Conservation (phyloP, 2,113 vertebrate species). For the Athene cunicularia region DNA sequence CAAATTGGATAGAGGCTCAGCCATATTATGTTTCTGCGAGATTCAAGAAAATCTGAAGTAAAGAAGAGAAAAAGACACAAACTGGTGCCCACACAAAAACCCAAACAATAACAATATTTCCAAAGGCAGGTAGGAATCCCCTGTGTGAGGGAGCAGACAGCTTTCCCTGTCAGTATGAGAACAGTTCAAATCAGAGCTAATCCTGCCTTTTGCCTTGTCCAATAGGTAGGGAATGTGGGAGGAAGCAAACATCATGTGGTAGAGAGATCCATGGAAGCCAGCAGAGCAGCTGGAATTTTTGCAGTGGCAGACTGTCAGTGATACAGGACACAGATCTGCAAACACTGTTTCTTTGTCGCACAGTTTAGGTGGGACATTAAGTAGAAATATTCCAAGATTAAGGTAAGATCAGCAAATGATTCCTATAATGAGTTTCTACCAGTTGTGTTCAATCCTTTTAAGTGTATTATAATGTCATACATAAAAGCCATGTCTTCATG, state of each 20-base stretch:
- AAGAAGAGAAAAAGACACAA: not conserved
- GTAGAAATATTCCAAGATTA: not conserved
- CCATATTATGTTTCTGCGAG: not conserved
- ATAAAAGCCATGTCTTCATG: not conserved
- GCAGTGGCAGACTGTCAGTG: accelerated
- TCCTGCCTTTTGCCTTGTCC: not conserved
- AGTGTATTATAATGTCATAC: not conserved
- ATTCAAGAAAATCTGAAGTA: not conserved
- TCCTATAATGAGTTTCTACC: not conserved
- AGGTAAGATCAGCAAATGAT: not conserved
- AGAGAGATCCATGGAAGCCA: not conserved
- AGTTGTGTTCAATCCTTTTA: not conserved
- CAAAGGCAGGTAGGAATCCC: not conserved
- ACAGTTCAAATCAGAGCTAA: not conserved
- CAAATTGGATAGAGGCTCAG: not conserved
- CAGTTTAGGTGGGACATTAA: not conserved
- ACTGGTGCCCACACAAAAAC: not conserved
- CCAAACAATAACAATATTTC: not conserved
- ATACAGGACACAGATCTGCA: not conserved
- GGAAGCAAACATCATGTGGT: not conserved
- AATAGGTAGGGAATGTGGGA: not conserved
- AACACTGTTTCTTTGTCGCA: not conserved
- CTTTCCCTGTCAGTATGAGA: not conserved
- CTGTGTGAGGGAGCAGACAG: not conserved
- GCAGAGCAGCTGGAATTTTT: not conserved